phyloP scores from a whole-genome alignment of 2,888 invertebrate genomes.

The Saturnia japonica region DNA sequence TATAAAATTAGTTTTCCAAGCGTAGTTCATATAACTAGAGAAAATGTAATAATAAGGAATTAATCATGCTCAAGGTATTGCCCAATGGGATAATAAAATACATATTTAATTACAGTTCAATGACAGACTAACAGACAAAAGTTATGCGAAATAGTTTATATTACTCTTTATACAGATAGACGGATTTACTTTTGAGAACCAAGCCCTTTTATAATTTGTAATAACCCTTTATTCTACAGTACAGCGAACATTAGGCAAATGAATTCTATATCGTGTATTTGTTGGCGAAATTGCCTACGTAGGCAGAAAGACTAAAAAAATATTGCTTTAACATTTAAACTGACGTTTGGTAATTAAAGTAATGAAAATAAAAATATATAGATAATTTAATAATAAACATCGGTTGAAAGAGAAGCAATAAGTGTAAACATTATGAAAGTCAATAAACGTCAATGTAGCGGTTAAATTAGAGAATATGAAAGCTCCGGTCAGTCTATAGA shows the following conservation, averaged over 20 bases:
- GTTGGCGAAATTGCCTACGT: not conserved
- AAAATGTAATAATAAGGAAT: not conserved
- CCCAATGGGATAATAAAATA: not conserved
- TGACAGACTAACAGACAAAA: not conserved
- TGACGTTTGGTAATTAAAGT: not conserved
- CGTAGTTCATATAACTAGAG: not conserved
- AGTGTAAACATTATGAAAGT: not conserved
- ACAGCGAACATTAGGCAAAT: no score
- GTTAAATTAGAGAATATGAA: constrained; percentile 1
- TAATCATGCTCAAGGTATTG: not conserved
- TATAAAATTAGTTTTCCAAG: not conserved
- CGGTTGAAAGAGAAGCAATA: not conserved
- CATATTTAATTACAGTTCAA: not conserved
- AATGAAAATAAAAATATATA: not conserved
- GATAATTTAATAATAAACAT: not conserved
- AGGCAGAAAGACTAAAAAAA: not conserved
- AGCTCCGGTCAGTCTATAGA: not conserved
- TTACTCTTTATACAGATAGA: no score
- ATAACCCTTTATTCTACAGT: no score
- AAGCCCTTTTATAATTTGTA: no score
- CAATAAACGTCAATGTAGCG: constrained; percentile 7
- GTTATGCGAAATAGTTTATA: not conserved
- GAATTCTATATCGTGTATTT: no score
- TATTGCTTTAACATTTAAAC: not conserved
- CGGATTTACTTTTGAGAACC: no score